A percentile compares a stretch with the other conserved stretches of the same genome.
Evolutionary conservation across 2,888 invertebrate species (phyloP).

Genomic region (Dorcus parallelipipedus): DNA sequence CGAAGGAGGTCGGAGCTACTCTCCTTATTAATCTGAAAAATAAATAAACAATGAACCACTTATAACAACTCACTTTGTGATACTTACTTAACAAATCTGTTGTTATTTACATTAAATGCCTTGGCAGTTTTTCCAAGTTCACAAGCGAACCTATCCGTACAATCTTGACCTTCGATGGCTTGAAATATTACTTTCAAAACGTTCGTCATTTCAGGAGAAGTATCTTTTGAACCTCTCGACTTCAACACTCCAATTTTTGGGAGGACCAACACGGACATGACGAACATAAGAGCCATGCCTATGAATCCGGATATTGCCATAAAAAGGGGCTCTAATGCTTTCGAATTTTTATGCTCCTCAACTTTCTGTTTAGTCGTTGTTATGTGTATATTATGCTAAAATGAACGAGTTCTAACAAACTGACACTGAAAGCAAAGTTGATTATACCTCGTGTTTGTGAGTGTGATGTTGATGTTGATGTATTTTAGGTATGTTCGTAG

Average conservation of each 20-base stretch:
- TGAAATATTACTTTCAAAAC: constrained; percentile 46
- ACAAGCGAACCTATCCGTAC: constrained; percentile 49
- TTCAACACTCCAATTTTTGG: constrained; percentile 47
- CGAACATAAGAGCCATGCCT: constrained; percentile 55
- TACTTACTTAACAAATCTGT: constrained; percentile 46
- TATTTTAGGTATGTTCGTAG: constrained; percentile 4
- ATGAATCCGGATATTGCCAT: constrained; percentile 58
- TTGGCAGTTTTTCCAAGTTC: constrained; percentile 48
- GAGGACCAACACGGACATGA: constrained; percentile 51
- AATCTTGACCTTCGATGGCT: constrained; percentile 50
- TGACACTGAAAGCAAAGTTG: background rate
- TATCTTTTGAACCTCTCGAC: constrained; percentile 34
- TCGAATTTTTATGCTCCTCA: constrained; percentile 39
- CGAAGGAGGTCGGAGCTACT: constrained; percentile 40
- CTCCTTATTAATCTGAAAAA: constrained; percentile 41
- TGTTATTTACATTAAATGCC: constrained; percentile 42
- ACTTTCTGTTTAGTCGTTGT: constrained; percentile 31
- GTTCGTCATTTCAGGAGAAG: constrained; percentile 40
- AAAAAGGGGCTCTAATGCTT: constrained; percentile 53
- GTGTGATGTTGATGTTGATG: constrained; percentile 39
- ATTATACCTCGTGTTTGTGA: constrained; percentile 40
- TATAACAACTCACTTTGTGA: background rate
- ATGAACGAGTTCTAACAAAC: background rate
- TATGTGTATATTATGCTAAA: constrained; percentile 45
- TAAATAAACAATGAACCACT: background rate